Percentiles rank a stretch among this genome's conserved stretches.
Evolutionary conservation across 2,888 invertebrate genomes (phyloP).

Genomic region (Galerucella nymphaeae): DNA sequence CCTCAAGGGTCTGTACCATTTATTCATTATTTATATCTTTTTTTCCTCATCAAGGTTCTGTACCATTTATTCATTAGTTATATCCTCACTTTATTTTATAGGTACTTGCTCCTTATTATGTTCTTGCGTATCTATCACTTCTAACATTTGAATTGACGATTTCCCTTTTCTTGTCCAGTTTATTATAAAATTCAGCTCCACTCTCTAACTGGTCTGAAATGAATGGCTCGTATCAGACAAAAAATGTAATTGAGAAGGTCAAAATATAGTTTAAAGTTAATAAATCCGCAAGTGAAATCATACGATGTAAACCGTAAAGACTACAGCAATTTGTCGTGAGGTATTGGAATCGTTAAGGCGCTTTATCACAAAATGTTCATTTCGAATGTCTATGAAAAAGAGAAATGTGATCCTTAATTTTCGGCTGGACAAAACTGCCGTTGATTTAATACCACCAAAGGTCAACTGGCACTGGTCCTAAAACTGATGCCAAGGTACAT

Average conservation of each 20-base stretch:
- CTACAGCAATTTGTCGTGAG: conserved; percentile 15
- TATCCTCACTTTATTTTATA: no score
- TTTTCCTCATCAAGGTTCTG: no score
- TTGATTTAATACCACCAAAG: conserved; percentile 58
- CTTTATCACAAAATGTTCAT: conserved; percentile 58
- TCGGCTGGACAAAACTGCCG: conserved; percentile 59
- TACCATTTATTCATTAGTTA: no score
- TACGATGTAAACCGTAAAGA: neutral
- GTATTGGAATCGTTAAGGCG: conserved; percentile 39
- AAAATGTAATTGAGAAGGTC: neutral
- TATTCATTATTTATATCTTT: no score
- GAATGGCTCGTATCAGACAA: no score
- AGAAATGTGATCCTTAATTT: conserved; percentile 62
- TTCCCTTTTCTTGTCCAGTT: no score
- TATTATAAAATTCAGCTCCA: no score
- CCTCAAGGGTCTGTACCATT: no score
- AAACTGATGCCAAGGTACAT: conserved; percentile 51
- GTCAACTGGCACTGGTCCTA: conserved; percentile 62
- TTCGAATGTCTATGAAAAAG: conserved; percentile 59
- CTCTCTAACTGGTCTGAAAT: no score
- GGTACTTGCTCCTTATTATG: no score
- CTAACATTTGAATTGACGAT: no score
- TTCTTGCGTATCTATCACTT: no score
- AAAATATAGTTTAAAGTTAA: neutral
- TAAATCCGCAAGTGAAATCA: neutral